phyloP scores from a whole-genome alignment of 2,797 vertebrate genomes.

The Pagetopsis macropterus region DNA sequence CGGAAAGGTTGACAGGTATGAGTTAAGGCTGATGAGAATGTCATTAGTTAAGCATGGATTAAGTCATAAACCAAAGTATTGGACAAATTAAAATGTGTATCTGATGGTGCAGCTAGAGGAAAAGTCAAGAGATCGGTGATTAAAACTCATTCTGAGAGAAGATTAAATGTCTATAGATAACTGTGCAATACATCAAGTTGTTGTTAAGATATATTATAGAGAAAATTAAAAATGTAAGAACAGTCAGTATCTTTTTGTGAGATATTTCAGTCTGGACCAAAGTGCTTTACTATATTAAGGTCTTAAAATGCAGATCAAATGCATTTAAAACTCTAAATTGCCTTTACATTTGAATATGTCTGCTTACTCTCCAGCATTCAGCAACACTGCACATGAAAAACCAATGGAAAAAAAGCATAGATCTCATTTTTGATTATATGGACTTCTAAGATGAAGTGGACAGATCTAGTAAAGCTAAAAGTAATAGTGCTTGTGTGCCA shows the following conservation, averaged over 20 bases:
- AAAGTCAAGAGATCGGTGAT: neutral
- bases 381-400: constrained; percentile 1
- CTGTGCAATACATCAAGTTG: neutral
- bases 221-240: neutral
- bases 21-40: neutral
- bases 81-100: neutral
- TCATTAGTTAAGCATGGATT: neutral
- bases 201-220: constrained; percentile 5
- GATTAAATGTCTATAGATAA: neutral
- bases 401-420: neutral
- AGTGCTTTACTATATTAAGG: neutral
- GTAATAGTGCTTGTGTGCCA: constrained; percentile 24
- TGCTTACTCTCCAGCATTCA: neutral
- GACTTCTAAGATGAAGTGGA: constrained; percentile 36
- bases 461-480: constrained; percentile 36
- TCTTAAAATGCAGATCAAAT: neutral
- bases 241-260: neutral
- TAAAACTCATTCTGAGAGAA: neutral
- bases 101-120: neutral
- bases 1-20: too few species aligned
- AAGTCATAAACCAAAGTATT: neutral
- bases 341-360: constrained; percentile 1
- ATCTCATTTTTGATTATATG: constrained; percentile 7
- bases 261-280: neutral
- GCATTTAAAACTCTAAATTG: neutral